phyloP scores from a whole-genome alignment of 2,113 vertebrate genomes.

The Tyto alba region DNA sequence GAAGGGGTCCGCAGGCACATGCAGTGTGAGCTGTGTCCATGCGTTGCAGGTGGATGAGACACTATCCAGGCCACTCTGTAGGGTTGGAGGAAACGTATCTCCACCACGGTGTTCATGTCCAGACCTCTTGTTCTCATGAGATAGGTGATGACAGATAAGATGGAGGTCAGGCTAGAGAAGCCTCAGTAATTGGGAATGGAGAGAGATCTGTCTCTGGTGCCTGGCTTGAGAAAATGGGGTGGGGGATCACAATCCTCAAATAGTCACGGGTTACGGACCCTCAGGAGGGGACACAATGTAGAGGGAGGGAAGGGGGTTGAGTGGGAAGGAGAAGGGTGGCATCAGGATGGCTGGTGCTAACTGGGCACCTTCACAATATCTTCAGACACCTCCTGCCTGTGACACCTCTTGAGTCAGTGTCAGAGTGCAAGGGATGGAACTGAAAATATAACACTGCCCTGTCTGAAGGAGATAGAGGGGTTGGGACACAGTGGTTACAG shows the following conservation, averaged over 20 bases:
- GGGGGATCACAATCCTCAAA: background rate
- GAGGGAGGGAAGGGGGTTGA: background rate
- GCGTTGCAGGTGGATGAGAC: background rate
- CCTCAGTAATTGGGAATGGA: background rate
- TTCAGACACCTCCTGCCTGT: background rate
- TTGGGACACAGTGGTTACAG: background rate
- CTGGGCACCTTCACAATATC: background rate
- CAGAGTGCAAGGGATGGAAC: background rate
- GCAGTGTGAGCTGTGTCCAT: background rate
- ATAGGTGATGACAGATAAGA: background rate
- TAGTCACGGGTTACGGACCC: background rate
- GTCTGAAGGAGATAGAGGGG: background rate
- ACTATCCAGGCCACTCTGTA: background rate
- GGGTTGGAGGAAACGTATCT: background rate
- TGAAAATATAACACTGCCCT: background rate
- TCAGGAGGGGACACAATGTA: background rate
- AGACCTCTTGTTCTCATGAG: background rate
- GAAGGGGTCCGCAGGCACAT: background rate
- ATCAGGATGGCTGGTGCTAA: background rate
- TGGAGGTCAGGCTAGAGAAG: background rate
- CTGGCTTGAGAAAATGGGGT: background rate
- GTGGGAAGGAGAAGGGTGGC: background rate
- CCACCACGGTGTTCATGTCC: background rate
- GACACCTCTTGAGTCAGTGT: background rate
- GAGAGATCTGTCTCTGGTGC: background rate